phyloP scores from a whole-genome alignment of 1,140 invertebrate genomes.

The Archivesica marissinica region DNA sequence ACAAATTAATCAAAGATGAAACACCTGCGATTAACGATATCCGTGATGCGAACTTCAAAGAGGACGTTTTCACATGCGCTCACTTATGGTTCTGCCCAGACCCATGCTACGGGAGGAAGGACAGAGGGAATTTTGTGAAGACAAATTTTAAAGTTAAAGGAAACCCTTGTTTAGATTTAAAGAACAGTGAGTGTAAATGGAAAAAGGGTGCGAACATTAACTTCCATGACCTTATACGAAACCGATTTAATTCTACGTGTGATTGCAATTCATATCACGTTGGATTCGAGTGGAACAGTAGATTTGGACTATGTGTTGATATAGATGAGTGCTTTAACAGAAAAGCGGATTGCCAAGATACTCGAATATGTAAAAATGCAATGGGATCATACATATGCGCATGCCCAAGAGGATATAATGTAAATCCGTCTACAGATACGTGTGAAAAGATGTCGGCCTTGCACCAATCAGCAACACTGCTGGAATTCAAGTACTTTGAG shows the following conservation, averaged over 20 bases:
- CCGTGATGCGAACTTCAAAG: not conserved
- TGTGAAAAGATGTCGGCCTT: slow-evolving; percentile 35
- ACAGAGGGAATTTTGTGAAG: slow-evolving; percentile 43
- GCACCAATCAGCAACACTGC: slow-evolving; percentile 7
- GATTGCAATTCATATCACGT: slow-evolving; percentile 57
- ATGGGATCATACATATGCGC: slow-evolving; percentile 57
- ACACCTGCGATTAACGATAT: slow-evolving; percentile 5
- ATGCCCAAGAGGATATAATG: slow-evolving; percentile 40
- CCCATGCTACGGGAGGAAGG: slow-evolving; percentile 64
- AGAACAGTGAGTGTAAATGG: slow-evolving; percentile 62
- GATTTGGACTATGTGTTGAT: slow-evolving; percentile 69
- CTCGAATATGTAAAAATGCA: slow-evolving; percentile 44
- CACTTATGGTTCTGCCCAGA: slow-evolving; percentile 63
- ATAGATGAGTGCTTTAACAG: slow-evolving; percentile 50
- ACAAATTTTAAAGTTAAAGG: slow-evolving; percentile 51
- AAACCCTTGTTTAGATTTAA: slow-evolving; percentile 66
- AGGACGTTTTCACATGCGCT: slow-evolving; percentile 39
- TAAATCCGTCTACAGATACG: not conserved
- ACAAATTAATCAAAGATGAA: not conserved
- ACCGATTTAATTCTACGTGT: slow-evolving; percentile 71
- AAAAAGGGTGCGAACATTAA: slow-evolving; percentile 48
- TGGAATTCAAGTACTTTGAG: not conserved
- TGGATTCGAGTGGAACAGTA: slow-evolving; percentile 71
- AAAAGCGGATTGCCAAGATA: not conserved
- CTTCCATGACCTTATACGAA: slow-evolving; percentile 68